Conservation (phyloP, 2,888 invertebrate species). For the Brachyptera putata region DNA sequence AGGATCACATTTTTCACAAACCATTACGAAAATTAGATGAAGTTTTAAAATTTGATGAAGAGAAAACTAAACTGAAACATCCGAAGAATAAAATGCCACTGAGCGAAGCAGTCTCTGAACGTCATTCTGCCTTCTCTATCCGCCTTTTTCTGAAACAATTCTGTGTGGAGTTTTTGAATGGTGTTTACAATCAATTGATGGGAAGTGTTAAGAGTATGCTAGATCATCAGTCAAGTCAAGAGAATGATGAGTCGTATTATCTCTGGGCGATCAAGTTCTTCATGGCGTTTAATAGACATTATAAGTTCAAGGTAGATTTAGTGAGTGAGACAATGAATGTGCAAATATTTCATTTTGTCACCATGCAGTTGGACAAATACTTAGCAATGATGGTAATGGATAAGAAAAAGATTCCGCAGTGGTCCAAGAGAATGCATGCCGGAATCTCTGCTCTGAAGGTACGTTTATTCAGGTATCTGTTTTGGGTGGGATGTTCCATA, state of each 20-base stretch:
- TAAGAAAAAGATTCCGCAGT: constrained; percentile 75
- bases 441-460: constrained; percentile 60
- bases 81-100: constrained; percentile 75
- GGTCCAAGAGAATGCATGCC: constrained; percentile 83
- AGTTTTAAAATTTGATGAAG: constrained; percentile 70
- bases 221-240: constrained; percentile 56
- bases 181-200: constrained; percentile 91
- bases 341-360: constrained; percentile 89
- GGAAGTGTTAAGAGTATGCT: constrained; percentile 67
- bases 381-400: constrained; percentile 80
- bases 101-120: constrained; percentile 58
- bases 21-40: constrained; percentile 68
- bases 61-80: constrained; percentile 61
- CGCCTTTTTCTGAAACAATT: constrained; percentile 89
- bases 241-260: constrained; percentile 90
- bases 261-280: constrained; percentile 93
- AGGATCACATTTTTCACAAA: constrained; percentile 84
- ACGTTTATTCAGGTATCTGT: no score
- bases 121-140: constrained; percentile 84
- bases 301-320: constrained; percentile 80
- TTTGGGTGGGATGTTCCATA: no score
- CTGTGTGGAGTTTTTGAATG: constrained; percentile 87
- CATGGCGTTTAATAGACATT: constrained; percentile 93
- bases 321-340: constrained; percentile 93
- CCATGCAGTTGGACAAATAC: constrained; percentile 84